Evolutionary conservation across 2,888 invertebrate species (phyloP).

Genomic region (Uropetala carovei): DNA sequence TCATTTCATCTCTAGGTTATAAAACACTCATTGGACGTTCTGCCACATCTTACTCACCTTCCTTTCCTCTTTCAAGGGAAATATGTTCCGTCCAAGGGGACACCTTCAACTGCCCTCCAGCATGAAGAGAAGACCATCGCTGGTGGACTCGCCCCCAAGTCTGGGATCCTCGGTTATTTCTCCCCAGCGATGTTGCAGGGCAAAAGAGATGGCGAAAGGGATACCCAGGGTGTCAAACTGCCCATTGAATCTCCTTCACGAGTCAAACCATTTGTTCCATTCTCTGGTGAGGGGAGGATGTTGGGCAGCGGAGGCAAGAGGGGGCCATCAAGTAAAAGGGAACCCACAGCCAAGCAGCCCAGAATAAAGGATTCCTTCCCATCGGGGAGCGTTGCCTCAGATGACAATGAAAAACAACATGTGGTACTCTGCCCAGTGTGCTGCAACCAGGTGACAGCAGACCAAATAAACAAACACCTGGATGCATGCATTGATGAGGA

Average conservation of each 20-base stretch:
- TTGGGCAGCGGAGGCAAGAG: conserved; percentile 67
- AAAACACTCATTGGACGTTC: neutral
- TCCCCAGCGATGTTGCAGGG: neutral
- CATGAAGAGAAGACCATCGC: neutral
- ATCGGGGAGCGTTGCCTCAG: neutral
- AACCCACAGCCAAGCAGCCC: neutral
- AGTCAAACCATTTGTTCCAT: conserved; percentile 66
- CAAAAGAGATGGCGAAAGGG: neutral
- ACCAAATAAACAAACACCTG: conserved; percentile 70
- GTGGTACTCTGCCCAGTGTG: conserved; percentile 72
- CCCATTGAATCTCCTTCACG: neutral
- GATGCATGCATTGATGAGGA: conserved; percentile 68
- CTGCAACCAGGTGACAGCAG: conserved; percentile 66
- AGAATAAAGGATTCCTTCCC: neutral
- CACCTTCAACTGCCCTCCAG: neutral
- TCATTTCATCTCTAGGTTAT: neutral
- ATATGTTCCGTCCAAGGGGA: neutral
- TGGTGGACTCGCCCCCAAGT: neutral
- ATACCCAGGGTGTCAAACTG: neutral
- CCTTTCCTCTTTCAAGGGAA: neutral
- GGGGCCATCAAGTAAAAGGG: neutral
- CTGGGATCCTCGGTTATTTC: conserved; percentile 31
- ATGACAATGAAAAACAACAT: conserved; percentile 71
- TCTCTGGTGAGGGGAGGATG: conserved; percentile 69
- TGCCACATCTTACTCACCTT: neutral